Base-by-base conservation (phyloP, 2,888 invertebrate species). In the Volucella inflata region DNA sequence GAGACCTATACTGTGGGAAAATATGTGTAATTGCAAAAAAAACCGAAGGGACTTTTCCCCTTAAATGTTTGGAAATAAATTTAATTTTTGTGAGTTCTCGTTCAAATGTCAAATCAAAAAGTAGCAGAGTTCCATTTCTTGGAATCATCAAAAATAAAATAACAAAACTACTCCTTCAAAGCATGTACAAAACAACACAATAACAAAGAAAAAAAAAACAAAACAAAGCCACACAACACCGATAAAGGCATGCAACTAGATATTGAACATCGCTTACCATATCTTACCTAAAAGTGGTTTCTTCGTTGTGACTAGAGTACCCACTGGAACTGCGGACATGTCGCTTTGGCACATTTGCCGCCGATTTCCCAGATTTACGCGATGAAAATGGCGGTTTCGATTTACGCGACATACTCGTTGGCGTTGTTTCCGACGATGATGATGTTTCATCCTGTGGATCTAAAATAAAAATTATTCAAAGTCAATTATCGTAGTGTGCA, bases 301-400 rank as follows among this genome's bases (percentile, higher is more conserved):
- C 96, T 92, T 96, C 96, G 91, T 96, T 96, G 92, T 96, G 96
- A 92, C 96, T 96, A 88, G 96, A 96, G 91, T 96, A 96, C 55
- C 96, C 96, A 91, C 95, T 96, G 89, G 96, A 96, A 88, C 95
- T 96, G 87, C 96, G 94, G 83, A 96, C 95, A 90, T 96, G 95
- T 2, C 96, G 92, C 91, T 96, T 96, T 88, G 94, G 94, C 75
- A 93, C 91, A 85, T 94, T 93, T 8, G 93, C 92, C 51, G 94
- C 94, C 38, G 93, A 91, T 89, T 94, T 94, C 14, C 94, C 93
- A 2, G 94, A 93, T 90, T 96, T 96, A 16, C 96, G 93, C 9
- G 95, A 94, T 0, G 94, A 94, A 89, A 95, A 96, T n/a, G 95
- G 94, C 1, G 95, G 95, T 89, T 95, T 96, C 51, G 95, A 95